A percentile compares a stretch with the other conserved stretches of the same genome.
Conservation (phyloP, 2,888 invertebrate genomes). For the Drosophila maculinotata region DNA sequence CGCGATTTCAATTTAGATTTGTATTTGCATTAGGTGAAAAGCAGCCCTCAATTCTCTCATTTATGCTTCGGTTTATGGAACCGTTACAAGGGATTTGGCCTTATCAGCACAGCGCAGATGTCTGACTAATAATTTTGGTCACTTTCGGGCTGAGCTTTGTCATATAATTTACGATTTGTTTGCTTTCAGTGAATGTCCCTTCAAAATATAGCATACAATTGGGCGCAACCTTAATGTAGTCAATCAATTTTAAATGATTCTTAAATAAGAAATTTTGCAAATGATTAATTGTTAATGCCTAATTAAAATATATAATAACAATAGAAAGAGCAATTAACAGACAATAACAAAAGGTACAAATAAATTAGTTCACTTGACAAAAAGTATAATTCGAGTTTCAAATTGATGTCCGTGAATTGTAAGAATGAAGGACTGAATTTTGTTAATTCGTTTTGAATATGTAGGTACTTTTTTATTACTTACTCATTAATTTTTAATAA, state of each 20-base stretch:
- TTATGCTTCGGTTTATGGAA: background rate
- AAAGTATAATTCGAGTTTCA: no score
- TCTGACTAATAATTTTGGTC: background rate
- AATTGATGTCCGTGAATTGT: no score
- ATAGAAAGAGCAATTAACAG: no score
- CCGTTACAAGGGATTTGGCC: background rate
- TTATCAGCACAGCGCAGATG: conserved; percentile 30
- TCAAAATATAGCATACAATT: conserved; percentile 22
- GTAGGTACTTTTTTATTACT: background rate
- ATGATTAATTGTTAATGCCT: no score
- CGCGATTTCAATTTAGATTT: conserved; percentile 44
- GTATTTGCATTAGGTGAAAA: conserved; percentile 30
- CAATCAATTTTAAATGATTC: no score
- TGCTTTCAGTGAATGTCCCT: background rate
- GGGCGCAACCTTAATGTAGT: background rate
- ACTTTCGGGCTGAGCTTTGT: background rate
- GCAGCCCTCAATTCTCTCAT: conserved; percentile 4
- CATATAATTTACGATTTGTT: background rate
- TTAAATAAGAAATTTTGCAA: no score
- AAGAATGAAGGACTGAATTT: no score
- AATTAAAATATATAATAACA: no score
- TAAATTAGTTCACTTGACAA: no score
- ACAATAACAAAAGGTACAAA: no score
- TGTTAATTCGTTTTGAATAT: no score
- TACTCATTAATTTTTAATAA: background rate